Conservation (phyloP, 2,113 vertebrate species). For the Phaethon lepturus region DNA sequence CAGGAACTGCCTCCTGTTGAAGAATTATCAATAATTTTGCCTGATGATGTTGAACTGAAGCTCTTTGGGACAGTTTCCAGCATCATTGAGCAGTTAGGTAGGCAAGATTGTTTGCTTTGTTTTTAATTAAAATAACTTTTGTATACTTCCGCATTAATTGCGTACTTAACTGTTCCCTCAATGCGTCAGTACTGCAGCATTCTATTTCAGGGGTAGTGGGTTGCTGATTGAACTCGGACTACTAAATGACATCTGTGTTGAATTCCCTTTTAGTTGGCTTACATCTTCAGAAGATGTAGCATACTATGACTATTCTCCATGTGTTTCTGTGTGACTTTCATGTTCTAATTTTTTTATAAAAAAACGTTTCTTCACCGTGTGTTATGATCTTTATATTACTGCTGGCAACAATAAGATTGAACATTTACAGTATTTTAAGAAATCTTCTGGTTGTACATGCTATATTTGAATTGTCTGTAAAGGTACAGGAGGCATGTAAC, state of each 20-base stretch:
- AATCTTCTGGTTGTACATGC: accelerated
- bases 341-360: not conserved
- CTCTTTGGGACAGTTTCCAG: slow-evolving; percentile 87
- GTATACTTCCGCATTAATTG: not conserved
- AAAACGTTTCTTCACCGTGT: not conserved
- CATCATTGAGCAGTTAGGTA: slow-evolving; percentile 89
- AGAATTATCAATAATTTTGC: slow-evolving; percentile 80
- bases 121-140: not conserved
- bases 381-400: not conserved
- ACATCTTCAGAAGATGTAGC: not conserved
- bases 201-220: not conserved
- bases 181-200: not conserved
- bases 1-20: slow-evolving; percentile 88
- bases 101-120: slow-evolving; percentile 5
- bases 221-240: not conserved
- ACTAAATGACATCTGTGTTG: not conserved
- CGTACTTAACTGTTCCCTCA: not conserved
- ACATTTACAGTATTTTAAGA: not conserved
- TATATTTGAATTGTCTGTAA: not conserved
- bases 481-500: not conserved
- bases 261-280: not conserved
- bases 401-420: not conserved
- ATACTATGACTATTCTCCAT: accelerated
- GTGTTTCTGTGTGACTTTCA: not conserved
- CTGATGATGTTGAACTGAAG: slow-evolving; percentile 83